A percentile compares a stretch with the other conserved stretches of the same genome.
Evolutionary conservation across 1,140 invertebrate genomes (phyloP).

Genomic region (Neodiprion fabricii): DNA sequence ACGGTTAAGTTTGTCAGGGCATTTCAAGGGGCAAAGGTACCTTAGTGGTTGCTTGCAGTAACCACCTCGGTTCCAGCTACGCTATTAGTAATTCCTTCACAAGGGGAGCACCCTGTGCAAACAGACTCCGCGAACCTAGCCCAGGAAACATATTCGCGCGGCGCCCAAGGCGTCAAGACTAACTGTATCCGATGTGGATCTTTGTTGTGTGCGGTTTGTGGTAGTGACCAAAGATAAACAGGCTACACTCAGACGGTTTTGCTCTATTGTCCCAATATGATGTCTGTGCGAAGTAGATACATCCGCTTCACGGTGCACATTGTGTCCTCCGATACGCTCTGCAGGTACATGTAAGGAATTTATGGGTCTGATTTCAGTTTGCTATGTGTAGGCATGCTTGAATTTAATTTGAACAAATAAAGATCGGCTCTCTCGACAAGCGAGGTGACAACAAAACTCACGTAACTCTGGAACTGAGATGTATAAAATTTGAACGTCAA

Average conservation of each 20-base stretch:
- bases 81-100: constrained; percentile 5
- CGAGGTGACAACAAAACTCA: too few relatives aligned
- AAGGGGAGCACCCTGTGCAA: constrained; percentile 10
- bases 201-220: constrained; percentile 1
- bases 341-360: too few relatives aligned
- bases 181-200: not conserved
- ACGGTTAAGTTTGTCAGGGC: not conserved
- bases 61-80: not conserved
- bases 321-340: too few relatives aligned
- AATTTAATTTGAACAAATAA: too few relatives aligned
- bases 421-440: too few relatives aligned
- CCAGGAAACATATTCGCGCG: not conserved
- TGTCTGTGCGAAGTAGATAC: too few relatives aligned
- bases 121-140: not conserved
- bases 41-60: constrained; percentile 6
- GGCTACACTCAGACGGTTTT: not conserved
- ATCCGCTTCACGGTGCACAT: too few relatives aligned
- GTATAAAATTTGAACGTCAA: too few relatives aligned
- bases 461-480: too few relatives aligned
- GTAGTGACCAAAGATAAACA: not conserved
- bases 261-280: not conserved
- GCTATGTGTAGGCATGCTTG: too few relatives aligned
- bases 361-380: too few relatives aligned
- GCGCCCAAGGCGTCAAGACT: constrained; percentile 1
- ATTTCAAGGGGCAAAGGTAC: not conserved